Evolutionary conservation across 2,797 vertebrate genomes (phyloP).

Genomic region (Chelidonichthys spinosus): DNA sequence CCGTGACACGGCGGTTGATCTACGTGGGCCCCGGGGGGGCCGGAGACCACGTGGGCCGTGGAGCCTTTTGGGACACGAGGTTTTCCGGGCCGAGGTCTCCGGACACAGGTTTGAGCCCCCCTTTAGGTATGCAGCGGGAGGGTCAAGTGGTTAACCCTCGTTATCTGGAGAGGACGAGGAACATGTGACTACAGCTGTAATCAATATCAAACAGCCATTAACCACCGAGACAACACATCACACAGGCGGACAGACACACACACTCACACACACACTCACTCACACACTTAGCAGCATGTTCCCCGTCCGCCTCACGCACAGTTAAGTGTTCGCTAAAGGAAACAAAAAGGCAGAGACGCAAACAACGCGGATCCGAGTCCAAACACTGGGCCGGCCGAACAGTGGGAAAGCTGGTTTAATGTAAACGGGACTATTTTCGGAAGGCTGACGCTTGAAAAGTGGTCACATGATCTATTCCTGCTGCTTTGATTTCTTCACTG

Average conservation of each 20-base stretch:
- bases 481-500: constrained; percentile 68
- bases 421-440: constrained; percentile 75
- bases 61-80: constrained; percentile 32
- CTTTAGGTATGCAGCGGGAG: constrained; percentile 56
- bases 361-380: constrained; percentile 66
- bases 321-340: constrained; percentile 54
- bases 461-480: constrained; percentile 67
- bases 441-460: constrained; percentile 61
- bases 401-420: constrained; percentile 73
- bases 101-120: constrained; percentile 62
- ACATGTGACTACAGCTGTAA: constrained; percentile 77
- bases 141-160: constrained; percentile 80
- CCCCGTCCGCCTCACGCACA: constrained; percentile 50
- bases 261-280: constrained; percentile 21
- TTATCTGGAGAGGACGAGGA: constrained; percentile 76
- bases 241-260: constrained; percentile 23
- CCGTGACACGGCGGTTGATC: constrained; percentile 57
- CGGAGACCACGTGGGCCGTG: constrained; percentile 43
- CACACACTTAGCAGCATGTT: constrained; percentile 45
- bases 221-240: constrained; percentile 65
- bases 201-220: constrained; percentile 82
- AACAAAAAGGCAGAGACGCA: constrained; percentile 57
- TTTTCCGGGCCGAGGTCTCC: background rate
- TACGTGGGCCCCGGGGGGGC: constrained; percentile 27
- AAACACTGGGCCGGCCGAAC: constrained; percentile 60